Evolutionary conservation across 2,113 vertebrate species (phyloP).

Genomic region (Oreochromis spilurus): DNA sequence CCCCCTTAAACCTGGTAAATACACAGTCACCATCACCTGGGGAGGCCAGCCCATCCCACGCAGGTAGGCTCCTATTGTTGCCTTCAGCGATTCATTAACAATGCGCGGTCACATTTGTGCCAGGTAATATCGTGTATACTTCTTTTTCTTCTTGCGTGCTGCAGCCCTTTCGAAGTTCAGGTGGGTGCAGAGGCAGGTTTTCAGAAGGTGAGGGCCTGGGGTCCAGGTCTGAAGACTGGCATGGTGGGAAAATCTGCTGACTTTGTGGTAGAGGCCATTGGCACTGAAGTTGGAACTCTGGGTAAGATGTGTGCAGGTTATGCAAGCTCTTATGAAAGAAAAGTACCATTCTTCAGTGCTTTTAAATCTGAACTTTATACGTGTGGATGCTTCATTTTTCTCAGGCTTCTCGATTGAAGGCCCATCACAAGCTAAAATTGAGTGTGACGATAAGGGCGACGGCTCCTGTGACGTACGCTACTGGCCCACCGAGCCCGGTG

Average conservation of each 20-base stretch:
- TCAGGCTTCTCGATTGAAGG: constrained; percentile 94
- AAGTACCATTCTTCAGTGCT: not conserved
- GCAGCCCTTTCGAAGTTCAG: constrained; percentile 87
- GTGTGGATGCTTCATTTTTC: not conserved
- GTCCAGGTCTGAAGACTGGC: constrained; percentile 88
- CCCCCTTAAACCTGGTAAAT: constrained; percentile 84
- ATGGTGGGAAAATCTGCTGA: constrained; percentile 93
- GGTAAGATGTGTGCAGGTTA: constrained; percentile 71
- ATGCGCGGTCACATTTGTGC: not conserved
- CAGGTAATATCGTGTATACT: not conserved
- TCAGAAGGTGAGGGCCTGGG: constrained; percentile 96
- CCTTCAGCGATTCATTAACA: not conserved
- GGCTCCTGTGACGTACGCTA: constrained; percentile 93
- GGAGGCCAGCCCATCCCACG: constrained; percentile 88
- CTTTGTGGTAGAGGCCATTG: constrained; percentile 93
- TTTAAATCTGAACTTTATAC: not conserved
- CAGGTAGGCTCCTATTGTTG: constrained; percentile 71
- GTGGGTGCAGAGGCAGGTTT: constrained; percentile 79
- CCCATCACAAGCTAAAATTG: constrained; percentile 91
- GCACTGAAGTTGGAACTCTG: constrained; percentile 89
- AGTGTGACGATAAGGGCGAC: constrained; percentile 89
- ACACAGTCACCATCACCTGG: constrained; percentile 88
- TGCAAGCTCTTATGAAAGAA: not conserved
- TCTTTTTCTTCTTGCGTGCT: not conserved
- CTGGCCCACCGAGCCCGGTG: constrained; percentile 90